phyloP scores from a whole-genome alignment of 2,797 vertebrate species.

The Carcharodon carcharias region DNA sequence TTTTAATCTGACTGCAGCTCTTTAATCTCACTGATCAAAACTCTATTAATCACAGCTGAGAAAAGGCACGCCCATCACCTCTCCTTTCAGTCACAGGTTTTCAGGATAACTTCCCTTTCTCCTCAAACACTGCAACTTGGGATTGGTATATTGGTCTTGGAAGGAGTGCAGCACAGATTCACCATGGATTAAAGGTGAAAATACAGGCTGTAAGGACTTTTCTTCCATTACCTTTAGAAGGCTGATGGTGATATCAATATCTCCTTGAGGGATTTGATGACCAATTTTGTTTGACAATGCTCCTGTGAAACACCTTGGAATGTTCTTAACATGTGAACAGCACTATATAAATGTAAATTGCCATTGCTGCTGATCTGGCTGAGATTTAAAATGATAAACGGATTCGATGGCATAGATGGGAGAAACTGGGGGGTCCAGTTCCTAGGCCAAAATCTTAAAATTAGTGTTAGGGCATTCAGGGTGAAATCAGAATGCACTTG shows the following conservation, averaged over 20 bases:
- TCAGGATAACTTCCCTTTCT: neutral
- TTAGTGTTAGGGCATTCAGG: neutral
- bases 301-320: neutral
- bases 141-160: neutral
- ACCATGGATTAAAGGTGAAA: neutral
- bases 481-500: neutral
- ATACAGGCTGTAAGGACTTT: neutral
- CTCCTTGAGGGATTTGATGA: neutral
- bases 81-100: neutral
- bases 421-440: neutral
- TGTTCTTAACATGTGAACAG: neutral
- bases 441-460: neutral
- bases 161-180: neutral
- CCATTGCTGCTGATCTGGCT: neutral
- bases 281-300: neutral
- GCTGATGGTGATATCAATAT: neutral
- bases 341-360: neutral
- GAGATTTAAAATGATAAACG: neutral
- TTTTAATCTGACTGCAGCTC: neutral
- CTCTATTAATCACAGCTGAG: neutral
- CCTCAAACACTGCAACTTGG: neutral
- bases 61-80: neutral
- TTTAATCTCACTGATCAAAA: slow-evolving; percentile 3
- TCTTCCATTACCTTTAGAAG: neutral
- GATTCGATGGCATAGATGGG: neutral